Conservation (phyloP, 2,888 invertebrate genomes). For the Noctua janthina region DNA sequence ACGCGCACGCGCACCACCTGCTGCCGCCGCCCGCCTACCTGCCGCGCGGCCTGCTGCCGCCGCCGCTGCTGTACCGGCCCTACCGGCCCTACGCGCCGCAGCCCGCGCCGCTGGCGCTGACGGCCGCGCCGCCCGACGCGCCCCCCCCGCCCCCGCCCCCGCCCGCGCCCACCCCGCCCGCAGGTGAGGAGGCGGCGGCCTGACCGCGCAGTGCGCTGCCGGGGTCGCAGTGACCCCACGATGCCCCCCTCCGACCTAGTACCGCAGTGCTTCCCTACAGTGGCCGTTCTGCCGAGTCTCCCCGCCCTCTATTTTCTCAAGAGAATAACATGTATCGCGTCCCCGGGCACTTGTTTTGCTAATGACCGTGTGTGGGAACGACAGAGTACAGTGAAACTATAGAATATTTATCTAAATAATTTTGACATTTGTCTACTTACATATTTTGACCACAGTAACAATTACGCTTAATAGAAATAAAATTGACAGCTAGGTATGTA, state of each 20-base stretch:
- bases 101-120: slow-evolving; percentile 42
- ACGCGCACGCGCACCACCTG: slow-evolving; percentile 71
- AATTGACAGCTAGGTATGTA: slow-evolving; percentile 39
- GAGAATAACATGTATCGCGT: not conserved
- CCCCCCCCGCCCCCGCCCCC: slow-evolving; percentile 18
- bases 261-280: slow-evolving; percentile 12
- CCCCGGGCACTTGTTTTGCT: not conserved
- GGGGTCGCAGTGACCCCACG: slow-evolving; percentile 29
- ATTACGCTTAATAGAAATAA: slow-evolving; percentile 51
- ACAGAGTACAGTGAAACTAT: not conserved
- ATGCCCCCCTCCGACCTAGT: slow-evolving; percentile 45
- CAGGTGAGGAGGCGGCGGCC: not conserved
- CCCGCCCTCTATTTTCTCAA: not conserved
- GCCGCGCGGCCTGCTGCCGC: slow-evolving; percentile 77
- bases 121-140: slow-evolving; percentile 31
- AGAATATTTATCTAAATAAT: slow-evolving; percentile 9
- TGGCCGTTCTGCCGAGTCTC: not conserved
- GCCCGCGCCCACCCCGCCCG: slow-evolving; percentile 48
- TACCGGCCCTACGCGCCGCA: slow-evolving; percentile 75
- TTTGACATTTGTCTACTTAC: slow-evolving; percentile 28
- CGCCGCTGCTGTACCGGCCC: slow-evolving; percentile 81
- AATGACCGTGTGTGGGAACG: slow-evolving; percentile 15
- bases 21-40: slow-evolving; percentile 73
- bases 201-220: slow-evolving; percentile 6
- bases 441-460: slow-evolving; percentile 39